These are phyloP conservation scores for Oxyruncus cristatus DNA, from an alignment of 2,113 vertebrate species.

Conservation along the genomic window DNA sequence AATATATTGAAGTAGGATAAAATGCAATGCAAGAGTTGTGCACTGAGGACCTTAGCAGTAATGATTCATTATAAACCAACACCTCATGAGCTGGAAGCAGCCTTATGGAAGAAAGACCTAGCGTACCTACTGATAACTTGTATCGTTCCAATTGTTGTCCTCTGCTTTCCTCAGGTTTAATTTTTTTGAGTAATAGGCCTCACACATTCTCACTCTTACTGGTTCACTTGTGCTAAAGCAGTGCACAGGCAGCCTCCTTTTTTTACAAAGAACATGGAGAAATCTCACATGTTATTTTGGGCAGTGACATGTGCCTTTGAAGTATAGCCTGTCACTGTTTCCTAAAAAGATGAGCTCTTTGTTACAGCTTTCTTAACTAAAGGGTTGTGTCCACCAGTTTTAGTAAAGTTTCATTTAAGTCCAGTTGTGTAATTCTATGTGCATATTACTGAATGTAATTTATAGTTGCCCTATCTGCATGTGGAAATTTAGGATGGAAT, in stretches of 20 bases:
- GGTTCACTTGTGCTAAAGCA: neutral
- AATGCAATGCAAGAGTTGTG: neutral
- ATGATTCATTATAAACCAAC: neutral
- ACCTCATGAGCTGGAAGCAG: neutral
- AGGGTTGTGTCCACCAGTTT: neutral
- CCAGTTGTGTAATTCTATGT: neutral
- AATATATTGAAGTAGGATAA: neutral
- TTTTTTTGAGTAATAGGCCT: neutral
- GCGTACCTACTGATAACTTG: neutral
- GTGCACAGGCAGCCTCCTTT: neutral
- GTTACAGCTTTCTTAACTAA: neutral
- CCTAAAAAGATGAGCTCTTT: neutral
- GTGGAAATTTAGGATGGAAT: neutral
- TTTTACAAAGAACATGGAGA: neutral
- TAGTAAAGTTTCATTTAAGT: neutral
- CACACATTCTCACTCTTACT: neutral
- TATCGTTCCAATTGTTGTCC: neutral
- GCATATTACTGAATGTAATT: neutral
- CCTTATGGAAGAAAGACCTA: neutral
- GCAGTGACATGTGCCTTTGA: neutral
- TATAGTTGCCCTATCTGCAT: neutral
- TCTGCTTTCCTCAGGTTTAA: neutral
- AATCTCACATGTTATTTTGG: neutral
- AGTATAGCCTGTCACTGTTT: neutral
- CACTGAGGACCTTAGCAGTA: neutral